Evolutionary conservation across 2,888 invertebrate genomes (phyloP), one percentile per base, ranked within the genome.

Genomic region (Nasonia oneida): DNA sequence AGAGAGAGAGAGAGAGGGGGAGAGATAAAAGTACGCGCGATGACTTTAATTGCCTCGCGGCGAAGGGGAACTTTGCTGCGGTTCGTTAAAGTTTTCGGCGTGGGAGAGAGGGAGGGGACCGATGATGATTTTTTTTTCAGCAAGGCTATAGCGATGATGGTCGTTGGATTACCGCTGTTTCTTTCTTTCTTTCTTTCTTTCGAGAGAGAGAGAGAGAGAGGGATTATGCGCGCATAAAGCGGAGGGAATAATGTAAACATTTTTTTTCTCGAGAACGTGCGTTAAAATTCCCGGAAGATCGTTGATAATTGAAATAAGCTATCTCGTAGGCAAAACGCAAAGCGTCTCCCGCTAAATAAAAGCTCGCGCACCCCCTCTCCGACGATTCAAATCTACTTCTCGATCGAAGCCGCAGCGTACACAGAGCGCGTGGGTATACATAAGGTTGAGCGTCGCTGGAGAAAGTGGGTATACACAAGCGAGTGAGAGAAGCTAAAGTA

Each of bases 401-500:
- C 57, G 57, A 61, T 61, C 57, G 57, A 61, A n/a, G 18, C 53
- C 15, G 3, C 15, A 18, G 3, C 12, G 12, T 10, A 47, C 12
- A 12, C 42, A 47, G 10, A 8, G 2, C 42, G 10, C 12, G 10
- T 0, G 12, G 4, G 6, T 42, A 87, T 85, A 87, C 87, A 39
- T 15, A 42, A 42, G 67, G 29, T 77, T 53, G 77, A 79, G 79
- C 37, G 18, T n/a, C 61, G 14, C 50, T 75, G 81, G 23, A 23
- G 61, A 73, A 64, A 74, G 83, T 37, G 70, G 61, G 71, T 70
- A 50, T 50, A 57, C 33, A n/a, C 15, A n/a, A 53, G 67, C 15
- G 29, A 29, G 23, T 14, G 75, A 88, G 88, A 88, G 90, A 89
- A 88, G 88, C 90, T 89, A 90, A 89, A 89, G 90, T 91, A 89